Evolutionary conservation across 1,140 invertebrate genomes (phyloP), one percentile per base, ranked within the genome.

Genomic region (Drosophila repletoides): DNA sequence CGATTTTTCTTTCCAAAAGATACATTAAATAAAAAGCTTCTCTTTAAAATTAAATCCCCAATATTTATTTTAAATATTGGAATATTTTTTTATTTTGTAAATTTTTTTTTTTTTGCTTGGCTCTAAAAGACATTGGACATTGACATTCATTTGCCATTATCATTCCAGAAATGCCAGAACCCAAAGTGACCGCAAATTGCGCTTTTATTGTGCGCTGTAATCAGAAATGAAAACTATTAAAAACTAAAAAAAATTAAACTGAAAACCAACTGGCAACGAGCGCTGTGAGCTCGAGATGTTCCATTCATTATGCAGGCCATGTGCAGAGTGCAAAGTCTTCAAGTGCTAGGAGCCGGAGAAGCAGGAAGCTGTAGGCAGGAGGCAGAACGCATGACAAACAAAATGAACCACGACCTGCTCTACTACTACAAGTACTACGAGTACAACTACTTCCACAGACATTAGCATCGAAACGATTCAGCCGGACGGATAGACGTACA

Each of bases 301-400:
- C 64, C 77, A 81, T 81, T 81, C 73, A 83, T 81, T 76, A 81
- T 83, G 77, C 77, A 81, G 64, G 77, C 77, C 77, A 83, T 81
- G 77, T 76, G 72, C 77, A 76, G 64, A 75, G 68, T 71, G 59
- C 72, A 76, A 58, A 73, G 77, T 73, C 65, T 83, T 76, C 63
- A 51, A 76, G 76, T 72, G 67, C 52, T 53, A 58, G 45, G 14
- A 51, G 43, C 21, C 38, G 12, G 29, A 52, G 15, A 49, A 63
- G 56, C 51, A 59, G 33, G 52, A 36, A 69, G 53, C 26, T 12
- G 19, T 10, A 67, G n/a, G 15, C n/a, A n/a, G n/a, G n/a, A n/a
- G n/a, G n/a, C n/a, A n/a, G n/a, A n/a, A n/a, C n/a, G n/a, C 5
- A 15, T 3, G 17, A 22, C 43, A 21, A 49, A 33, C 15, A 26